Base-by-base conservation (phyloP, 2,113 vertebrate species). In the Pygoscelis adeliae region DNA sequence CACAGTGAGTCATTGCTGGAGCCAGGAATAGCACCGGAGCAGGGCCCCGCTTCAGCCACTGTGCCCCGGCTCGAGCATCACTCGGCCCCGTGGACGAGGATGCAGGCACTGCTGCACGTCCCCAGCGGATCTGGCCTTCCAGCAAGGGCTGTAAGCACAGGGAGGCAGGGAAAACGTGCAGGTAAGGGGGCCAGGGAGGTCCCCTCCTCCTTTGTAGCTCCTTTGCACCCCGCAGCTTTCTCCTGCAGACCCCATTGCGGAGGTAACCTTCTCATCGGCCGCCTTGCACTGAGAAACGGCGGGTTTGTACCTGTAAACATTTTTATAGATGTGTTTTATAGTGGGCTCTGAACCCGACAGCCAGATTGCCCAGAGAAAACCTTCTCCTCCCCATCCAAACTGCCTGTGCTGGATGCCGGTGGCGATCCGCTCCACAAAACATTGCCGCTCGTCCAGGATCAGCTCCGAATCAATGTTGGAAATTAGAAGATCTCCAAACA, bases 201-300 rank as follows among this genome's bases (percentile, higher is more conserved):
- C 4, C 4, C 11, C 14, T 78, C 30, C 63, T 47, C 34, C 5
- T n/a, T 30, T 21, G 23, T 25, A 27, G 4, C 61, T 46, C 36
- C 32, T 74, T 20, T 21, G 17, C 59, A 23, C 2, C 38, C 34
- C 42, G 2, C 50, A 26, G 44, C 34, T 74, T 36, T 23, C 42
- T 36, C 42, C 34, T 13, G 61, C 67, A 13, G 49, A 56, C 42
- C 22, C 42, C 3, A 0, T 34, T 14, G 5, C 6, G 0, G 32
- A 13, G n/a, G 10, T 8, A 13, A 3, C 18, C 34, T 32, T 14
- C 56, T 15, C 46, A 20, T 5, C 2, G 1, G 12, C 46, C 2
- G 0, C 82, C 20, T 6, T 3, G 17, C 3, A 1, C 49, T 42
- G 12, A 2, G 9, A 22, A 65, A 0, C 1, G 1, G 21, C 0